Evolutionary conservation across 2,888 invertebrate species (phyloP).

Genomic region (Mythimna pallens): DNA sequence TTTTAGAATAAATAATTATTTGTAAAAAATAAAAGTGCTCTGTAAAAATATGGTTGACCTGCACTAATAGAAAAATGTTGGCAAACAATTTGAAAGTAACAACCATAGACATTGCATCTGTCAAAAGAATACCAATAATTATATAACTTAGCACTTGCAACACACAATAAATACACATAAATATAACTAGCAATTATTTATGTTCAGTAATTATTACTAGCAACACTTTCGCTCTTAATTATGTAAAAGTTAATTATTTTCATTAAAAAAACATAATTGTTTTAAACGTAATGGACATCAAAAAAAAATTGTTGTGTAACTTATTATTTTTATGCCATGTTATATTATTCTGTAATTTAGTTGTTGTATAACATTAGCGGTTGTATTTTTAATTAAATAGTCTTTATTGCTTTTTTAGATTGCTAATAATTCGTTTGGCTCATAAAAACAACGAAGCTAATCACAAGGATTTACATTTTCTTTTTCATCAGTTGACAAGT

Average conservation of each 20-base stretch:
- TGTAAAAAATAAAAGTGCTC: no score
- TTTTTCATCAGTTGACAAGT: no score
- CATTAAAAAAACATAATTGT: conserved; percentile 38
- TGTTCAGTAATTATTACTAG: neutral
- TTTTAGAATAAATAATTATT: no score
- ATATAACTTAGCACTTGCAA: no score
- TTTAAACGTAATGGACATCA: conserved; percentile 12
- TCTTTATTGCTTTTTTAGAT: neutral
- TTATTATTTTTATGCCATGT: conserved; percentile 7
- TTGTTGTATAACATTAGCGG: conserved; percentile 16
- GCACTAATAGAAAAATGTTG: no score
- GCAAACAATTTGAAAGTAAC: no score
- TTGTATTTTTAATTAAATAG: conserved; percentile 5
- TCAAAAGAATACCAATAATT: no score
- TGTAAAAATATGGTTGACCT: no score
- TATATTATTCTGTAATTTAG: neutral
- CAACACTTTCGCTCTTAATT: conserved; percentile 36
- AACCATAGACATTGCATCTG: no score
- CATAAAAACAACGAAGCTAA: no score
- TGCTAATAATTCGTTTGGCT: neutral
- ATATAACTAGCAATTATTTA: conserved; percentile 8
- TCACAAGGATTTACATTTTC: no score
- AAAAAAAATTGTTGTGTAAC: conserved; percentile 20
- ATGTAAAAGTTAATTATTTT: conserved; percentile 23
- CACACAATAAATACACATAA: neutral